A percentile compares a stretch with the other conserved stretches of the same genome.
Conservation (phyloP, 2,888 invertebrate genomes). For the Clostera curtula region DNA sequence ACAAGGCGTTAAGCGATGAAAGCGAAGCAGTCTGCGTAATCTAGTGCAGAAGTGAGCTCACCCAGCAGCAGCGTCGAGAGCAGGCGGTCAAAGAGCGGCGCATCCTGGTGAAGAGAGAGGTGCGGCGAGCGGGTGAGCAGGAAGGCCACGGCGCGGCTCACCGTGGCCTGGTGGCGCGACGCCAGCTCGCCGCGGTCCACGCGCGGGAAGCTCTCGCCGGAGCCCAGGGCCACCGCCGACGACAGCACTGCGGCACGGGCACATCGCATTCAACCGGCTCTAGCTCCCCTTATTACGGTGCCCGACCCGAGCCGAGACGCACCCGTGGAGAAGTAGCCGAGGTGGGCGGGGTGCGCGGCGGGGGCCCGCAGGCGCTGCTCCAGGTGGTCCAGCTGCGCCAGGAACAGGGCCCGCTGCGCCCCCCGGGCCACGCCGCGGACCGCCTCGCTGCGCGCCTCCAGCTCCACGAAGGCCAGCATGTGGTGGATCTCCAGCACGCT, state of each 20-base stretch:
- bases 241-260: conserved; percentile 37
- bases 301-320: conserved; percentile 31
- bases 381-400: conserved; percentile 71
- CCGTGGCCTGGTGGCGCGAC: conserved; percentile 66
- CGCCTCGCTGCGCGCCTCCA: conserved; percentile 30
- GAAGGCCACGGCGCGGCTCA: conserved; percentile 69
- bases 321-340: conserved; percentile 43
- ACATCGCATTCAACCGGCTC: neutral
- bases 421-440: conserved; percentile 50
- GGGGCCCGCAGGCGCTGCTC: conserved; percentile 43
- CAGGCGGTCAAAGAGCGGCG: conserved; percentile 58
- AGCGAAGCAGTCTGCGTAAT: no score
- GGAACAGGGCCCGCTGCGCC: conserved; percentile 70
- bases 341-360: conserved; percentile 28
- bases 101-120: conserved; percentile 43
- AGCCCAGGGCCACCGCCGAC: conserved; percentile 46
- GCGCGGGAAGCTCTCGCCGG: conserved; percentile 34
- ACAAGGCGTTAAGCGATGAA: no score
- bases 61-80: conserved; percentile 68
- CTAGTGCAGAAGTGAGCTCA: conserved; percentile 11
- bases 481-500: conserved; percentile 73
- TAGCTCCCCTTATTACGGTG: conserved; percentile 1
- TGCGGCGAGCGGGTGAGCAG: conserved; percentile 34
- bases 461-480: conserved; percentile 68
- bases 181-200: conserved; percentile 56